Percentiles rank a stretch among this genome's conserved stretches.
Evolutionary conservation across 2,113 vertebrate species (phyloP).

Genomic region (Planiliza haematocheilus): DNA sequence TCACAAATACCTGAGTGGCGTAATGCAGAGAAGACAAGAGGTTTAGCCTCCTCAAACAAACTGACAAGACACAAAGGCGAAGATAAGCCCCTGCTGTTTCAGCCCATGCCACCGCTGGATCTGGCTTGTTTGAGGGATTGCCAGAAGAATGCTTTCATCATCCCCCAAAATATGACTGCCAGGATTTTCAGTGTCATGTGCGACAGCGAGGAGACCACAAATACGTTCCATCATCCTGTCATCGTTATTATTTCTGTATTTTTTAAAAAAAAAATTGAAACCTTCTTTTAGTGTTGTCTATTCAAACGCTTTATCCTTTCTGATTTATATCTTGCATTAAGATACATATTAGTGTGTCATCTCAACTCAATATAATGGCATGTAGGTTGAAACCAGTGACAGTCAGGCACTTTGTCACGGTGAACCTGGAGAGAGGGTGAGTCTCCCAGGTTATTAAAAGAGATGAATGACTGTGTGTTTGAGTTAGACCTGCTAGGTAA

Average conservation of each 20-base stretch:
- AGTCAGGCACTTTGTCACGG: slow-evolving; percentile 36
- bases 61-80: slow-evolving; percentile 70
- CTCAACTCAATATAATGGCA: slow-evolving; percentile 6
- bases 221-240: slow-evolving; percentile 62
- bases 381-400: slow-evolving; percentile 17
- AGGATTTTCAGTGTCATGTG: slow-evolving; percentile 63
- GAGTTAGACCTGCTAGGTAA: slow-evolving; percentile 68
- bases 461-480: slow-evolving; percentile 69
- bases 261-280: neutral
- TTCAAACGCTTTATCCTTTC: neutral
- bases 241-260: slow-evolving; percentile 40
- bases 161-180: slow-evolving; percentile 68
- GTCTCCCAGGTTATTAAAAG: slow-evolving; percentile 31
- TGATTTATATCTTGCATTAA: slow-evolving; percentile 23
- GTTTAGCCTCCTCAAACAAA: slow-evolving; percentile 74
- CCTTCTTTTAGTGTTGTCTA: neutral
- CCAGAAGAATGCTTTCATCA: slow-evolving; percentile 86
- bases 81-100: slow-evolving; percentile 76
- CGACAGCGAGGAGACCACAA: slow-evolving; percentile 43
- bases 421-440: slow-evolving; percentile 27
- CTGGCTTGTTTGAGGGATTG: slow-evolving; percentile 75
- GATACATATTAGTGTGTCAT: slow-evolving; percentile 19
- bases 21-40: slow-evolving; percentile 66
- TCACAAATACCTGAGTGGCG: slow-evolving; percentile 70
- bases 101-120: slow-evolving; percentile 70